Conservation (phyloP, 1,140 invertebrate genomes). For the silkworm (Bombyx mori) region ASM3026992v2 NC_085125.1:5845001-5845500, state of each 20-base stretch:
- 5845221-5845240: conserved; percentile 66
- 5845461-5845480: background rate
- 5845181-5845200: background rate
- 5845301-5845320: conserved; percentile 67
- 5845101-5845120: too few relatives aligned
- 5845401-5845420: too few relatives aligned
- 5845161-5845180: background rate
- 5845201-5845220: conserved; percentile 61
- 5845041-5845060: too few relatives aligned
- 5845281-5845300: conserved; percentile 70
- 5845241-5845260: conserved; percentile 70
- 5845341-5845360: conserved; percentile 54
- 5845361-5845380: too few relatives aligned
- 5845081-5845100: too few relatives aligned
- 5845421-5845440: background rate
- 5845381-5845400: background rate
- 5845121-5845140: too few relatives aligned
- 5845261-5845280: conserved; percentile 66
- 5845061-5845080: too few relatives aligned
- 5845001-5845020: too few relatives aligned
- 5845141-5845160: background rate
- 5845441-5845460: too few relatives aligned
- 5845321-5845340: conserved; percentile 62
- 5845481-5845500: too few relatives aligned
- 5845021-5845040: too few relatives aligned